A percentile compares a stretch with the other conserved stretches of the same genome.
phyloP scores from a whole-genome alignment of 2,113 vertebrate genomes.

The Salvelinus sp. region DNA sequence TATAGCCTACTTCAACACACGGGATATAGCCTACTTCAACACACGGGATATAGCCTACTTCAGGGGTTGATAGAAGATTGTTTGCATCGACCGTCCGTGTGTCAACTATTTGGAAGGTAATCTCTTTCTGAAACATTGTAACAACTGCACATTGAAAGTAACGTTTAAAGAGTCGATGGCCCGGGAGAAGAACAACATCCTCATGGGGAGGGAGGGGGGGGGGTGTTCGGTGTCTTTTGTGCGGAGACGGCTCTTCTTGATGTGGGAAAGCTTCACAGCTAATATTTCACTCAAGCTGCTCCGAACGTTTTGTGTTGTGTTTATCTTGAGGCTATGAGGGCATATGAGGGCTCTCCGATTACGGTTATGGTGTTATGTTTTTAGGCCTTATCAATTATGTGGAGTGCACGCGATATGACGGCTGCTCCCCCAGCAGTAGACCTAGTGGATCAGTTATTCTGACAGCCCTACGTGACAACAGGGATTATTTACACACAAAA shows the following conservation, averaged over 20 bases:
- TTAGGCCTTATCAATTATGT: constrained; percentile 35
- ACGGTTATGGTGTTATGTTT: constrained; percentile 14
- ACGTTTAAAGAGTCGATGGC: constrained; percentile 24
- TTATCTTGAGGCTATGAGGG: too few relatives aligned
- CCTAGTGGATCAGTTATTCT: constrained; percentile 31
- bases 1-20: constrained; percentile 7
- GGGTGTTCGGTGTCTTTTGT: constrained; percentile 62
- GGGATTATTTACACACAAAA: constrained; percentile 32
- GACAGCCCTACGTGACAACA: constrained; percentile 42
- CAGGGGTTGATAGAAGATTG: constrained; percentile 39
- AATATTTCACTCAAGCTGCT: constrained; percentile 8
- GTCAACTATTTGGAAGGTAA: constrained; percentile 53
- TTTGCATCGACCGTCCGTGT: constrained; percentile 25
- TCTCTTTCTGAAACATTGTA: neutral
- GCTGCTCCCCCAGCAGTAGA: neutral
- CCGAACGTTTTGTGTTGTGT: neutral
- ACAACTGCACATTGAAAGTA: constrained; percentile 8
- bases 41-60: constrained; percentile 33
- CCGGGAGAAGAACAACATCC: constrained; percentile 38
- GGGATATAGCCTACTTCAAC: constrained; percentile 34
- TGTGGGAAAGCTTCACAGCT: constrained; percentile 18
- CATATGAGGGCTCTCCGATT: constrained; percentile 22
- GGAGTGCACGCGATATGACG: neutral
- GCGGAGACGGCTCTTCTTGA: constrained; percentile 43
- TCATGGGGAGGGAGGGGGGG: constrained; percentile 17